Evolutionary conservation across 1,140 invertebrate genomes (phyloP), one percentile per base, ranked within the genome.

Genomic region (Caenorhabditis tropicalis): DNA sequence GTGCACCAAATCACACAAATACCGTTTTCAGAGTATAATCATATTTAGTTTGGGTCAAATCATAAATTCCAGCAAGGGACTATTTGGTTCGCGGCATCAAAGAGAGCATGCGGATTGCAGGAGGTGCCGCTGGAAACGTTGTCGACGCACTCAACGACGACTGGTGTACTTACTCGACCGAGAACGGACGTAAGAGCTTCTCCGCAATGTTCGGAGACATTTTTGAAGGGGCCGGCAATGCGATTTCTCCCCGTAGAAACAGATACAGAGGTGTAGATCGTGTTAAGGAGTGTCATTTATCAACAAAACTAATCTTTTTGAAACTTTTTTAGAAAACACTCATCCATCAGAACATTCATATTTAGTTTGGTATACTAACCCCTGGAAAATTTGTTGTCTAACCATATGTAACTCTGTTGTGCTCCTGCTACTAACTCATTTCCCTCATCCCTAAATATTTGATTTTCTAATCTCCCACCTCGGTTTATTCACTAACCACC

Each of bases 31-130:
- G 58, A 33, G 16, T 19, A n/a, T 19, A n/a, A 33, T 3, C 16
- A n/a, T 65, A 36, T 46, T 74, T 43, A 74, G 65, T 74, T 74
- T 24, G 65, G n/a, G 65, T 21, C 36, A 74, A 43, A 74, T 46
- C 16, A n/a, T 19, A 43, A 46, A 74, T 74, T 74, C 65, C 65
- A 74, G 65, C 65, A 74, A 74, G 65, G 36, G 36, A 74, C 65
- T 74, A 74, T 74, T 74, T 74, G 65, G 65, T 74, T 74, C 65
- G 65, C 6, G 65, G 65, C 33, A 74, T 74, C 65, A 43, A 74
- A 43, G 65, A 74, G 10, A 74, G 65, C 65, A 74, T 74, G 65
- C 65, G 65, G 65, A 74, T 74, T 74, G 65, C 36, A 74, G 65
- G 65, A 74, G 65, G 65, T 9, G 65, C 65, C 21, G 65, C 65